Evolutionary conservation across 2,113 vertebrate species (phyloP), one percentile per base, ranked within the genome.

Genomic region (Ammodytes marinus): DNA sequence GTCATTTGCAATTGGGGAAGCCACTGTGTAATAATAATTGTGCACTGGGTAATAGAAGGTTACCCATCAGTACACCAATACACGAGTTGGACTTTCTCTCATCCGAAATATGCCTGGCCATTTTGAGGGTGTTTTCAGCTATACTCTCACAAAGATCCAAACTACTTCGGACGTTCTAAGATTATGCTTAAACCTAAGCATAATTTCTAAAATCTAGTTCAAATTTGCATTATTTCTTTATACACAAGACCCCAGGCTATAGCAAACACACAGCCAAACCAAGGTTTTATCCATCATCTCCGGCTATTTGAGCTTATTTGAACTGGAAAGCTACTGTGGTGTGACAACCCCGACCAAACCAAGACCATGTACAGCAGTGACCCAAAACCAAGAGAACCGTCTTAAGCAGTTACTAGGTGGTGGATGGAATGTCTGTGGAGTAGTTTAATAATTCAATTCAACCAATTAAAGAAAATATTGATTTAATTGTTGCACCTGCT

Each of bases 211-310:
- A 42, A 61, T 1, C 54, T n/a, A n/a, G 52, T n/a, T 9, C 15
- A 53, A 66, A 69, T 43, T 49, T 58, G n/a, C 6, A n/a, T 52
- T 4, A 58, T 52, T 52, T 50, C 47, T 43, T 43, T 43, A 45
- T 49, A 8, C 55, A 65, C 13, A 53, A 53, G 11, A 42, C 10
- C 45, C 27, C 17, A 77, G 46, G 12, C 59, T 6, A 63, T 49
- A 69, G 45, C 65, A 86, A 82, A 59, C 64, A 55, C 69, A 67
- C 54, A 45, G 63, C 67, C 61, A 63, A 66, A 61, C 64, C 43
- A 17, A 65, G n/a, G 9, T 43, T 76, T 27, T 7, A 55, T 55
- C 57, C 50, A 10, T 69, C 57, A 63, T 69, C 13, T 70, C 19
- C 0, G 17, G 46, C 17, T 49, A n/a, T 69, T 65, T 43, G 9